Evolutionary conservation across 2,888 invertebrate genomes (phyloP).

Genomic region (Drosophila rubida): DNA sequence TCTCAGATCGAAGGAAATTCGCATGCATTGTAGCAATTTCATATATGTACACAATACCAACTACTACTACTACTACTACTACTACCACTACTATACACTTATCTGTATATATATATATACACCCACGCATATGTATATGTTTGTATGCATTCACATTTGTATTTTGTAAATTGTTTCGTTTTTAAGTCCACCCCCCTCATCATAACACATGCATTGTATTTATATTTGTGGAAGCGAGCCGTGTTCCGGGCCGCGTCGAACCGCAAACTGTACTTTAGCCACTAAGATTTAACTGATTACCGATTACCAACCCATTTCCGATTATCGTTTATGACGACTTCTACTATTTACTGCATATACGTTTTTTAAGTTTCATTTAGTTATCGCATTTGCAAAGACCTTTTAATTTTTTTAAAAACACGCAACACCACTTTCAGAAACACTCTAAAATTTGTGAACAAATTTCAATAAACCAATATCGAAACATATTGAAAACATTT

Average conservation of each 20-base stretch:
- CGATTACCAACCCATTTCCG: slow-evolving; percentile 37
- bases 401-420: slow-evolving; percentile 30
- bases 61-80: slow-evolving; percentile 12
- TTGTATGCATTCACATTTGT: slow-evolving; percentile 46
- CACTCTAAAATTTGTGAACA: slow-evolving; percentile 40
- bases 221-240: slow-evolving; percentile 53
- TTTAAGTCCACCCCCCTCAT: slow-evolving; percentile 57
- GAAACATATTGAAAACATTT: slow-evolving; percentile 39
- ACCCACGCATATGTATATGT: slow-evolving; percentile 28
- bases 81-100: slow-evolving; percentile 18
- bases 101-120: slow-evolving; percentile 30
- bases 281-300: slow-evolving; percentile 67
- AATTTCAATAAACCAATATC: slow-evolving; percentile 33
- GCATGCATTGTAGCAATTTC: slow-evolving; percentile 17
- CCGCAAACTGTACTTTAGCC: slow-evolving; percentile 56
- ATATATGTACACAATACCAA: slow-evolving; percentile 26
- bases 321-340: slow-evolving; percentile 13
- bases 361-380: slow-evolving; percentile 57
- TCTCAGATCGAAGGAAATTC: slow-evolving; percentile 20
- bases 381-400: slow-evolving; percentile 43
- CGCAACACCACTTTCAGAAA: slow-evolving; percentile 30
- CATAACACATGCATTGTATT: slow-evolving; percentile 64
- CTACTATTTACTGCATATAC: slow-evolving; percentile 25
- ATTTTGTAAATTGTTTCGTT: slow-evolving; percentile 69
- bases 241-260: slow-evolving; percentile 31